phyloP scores from a whole-genome alignment of 1,140 invertebrate genomes.

The Bicyclus anynana region DNA sequence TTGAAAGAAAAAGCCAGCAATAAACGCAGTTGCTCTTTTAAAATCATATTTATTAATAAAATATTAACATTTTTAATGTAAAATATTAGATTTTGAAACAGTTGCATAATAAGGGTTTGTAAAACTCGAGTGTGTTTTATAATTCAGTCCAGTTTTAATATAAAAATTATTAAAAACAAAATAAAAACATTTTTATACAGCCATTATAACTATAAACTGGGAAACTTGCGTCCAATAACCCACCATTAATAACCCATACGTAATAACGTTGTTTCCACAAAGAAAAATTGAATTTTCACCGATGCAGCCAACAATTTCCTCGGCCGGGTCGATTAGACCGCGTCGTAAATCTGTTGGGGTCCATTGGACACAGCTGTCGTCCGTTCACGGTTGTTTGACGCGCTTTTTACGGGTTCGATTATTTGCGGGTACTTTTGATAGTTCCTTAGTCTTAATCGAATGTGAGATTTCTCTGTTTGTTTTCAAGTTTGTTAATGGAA shows the following conservation, averaged over 20 bases:
- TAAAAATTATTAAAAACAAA: no score
- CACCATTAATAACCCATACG: slow-evolving; percentile 7
- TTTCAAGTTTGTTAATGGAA: background rate
- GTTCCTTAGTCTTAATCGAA: slow-evolving; percentile 1
- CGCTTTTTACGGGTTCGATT: slow-evolving; percentile 7
- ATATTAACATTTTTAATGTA: no score
- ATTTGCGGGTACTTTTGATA: slow-evolving; percentile 1
- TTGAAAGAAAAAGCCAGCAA: no score
- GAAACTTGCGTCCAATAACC: background rate
- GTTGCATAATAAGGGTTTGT: no score
- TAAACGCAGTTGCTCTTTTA: no score
- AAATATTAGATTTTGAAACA: no score
- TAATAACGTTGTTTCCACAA: slow-evolving; percentile 1
- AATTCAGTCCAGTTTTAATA: no score
- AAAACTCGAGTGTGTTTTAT: no score
- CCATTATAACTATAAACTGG: no score
- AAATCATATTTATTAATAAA: no score
- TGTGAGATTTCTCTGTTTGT: background rate
- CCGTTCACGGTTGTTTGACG: slow-evolving; percentile 1
- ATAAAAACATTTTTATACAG: no score
- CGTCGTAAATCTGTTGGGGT: slow-evolving; percentile 23
- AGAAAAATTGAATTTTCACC: slow-evolving; percentile 17
- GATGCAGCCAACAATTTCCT: slow-evolving; percentile 4
- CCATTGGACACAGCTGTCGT: slow-evolving; percentile 26
- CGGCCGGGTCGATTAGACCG: slow-evolving; percentile 23